phyloP scores from a whole-genome alignment of 2,888 invertebrate genomes.

The Gastrophysa polygoni region DNA sequence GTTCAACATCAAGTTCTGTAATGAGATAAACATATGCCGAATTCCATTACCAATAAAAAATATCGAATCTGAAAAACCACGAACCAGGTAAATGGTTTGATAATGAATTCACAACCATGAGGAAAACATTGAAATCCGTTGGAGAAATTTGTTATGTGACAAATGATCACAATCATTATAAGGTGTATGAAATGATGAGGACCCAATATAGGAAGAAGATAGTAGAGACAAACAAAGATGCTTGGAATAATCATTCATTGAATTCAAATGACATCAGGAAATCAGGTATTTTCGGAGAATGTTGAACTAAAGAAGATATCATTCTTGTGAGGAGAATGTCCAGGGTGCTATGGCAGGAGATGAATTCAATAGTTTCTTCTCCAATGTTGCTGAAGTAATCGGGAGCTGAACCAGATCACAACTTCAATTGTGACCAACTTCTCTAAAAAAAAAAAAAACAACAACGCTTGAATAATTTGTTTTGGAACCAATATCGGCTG shows the following conservation, averaged over 20 bases:
- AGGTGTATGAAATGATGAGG: neutral
- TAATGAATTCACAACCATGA: neutral
- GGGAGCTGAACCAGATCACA: neutral
- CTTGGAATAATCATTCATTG: neutral
- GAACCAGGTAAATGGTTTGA: neutral
- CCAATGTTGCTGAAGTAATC: neutral
- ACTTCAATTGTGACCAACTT: neutral
- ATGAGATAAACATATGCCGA: too few relatives aligned
- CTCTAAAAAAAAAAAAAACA: neutral
- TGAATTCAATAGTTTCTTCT: constrained; percentile 1
- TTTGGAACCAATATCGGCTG: neutral
- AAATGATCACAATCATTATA: neutral
- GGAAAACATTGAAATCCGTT: neutral
- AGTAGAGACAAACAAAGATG: neutral
- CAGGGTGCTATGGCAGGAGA: neutral
- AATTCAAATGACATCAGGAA: neutral
- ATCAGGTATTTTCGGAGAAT: neutral
- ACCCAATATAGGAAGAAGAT: neutral
- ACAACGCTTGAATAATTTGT: neutral
- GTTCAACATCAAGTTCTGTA: too few relatives aligned
- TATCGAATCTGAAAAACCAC: neutral
- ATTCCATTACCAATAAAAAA: neutral
- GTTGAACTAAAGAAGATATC: neutral
- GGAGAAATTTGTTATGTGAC: neutral
- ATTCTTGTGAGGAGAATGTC: neutral